Conservation (phyloP, 2,797 vertebrate species). For the Semotilus atromaculatus region DNA sequence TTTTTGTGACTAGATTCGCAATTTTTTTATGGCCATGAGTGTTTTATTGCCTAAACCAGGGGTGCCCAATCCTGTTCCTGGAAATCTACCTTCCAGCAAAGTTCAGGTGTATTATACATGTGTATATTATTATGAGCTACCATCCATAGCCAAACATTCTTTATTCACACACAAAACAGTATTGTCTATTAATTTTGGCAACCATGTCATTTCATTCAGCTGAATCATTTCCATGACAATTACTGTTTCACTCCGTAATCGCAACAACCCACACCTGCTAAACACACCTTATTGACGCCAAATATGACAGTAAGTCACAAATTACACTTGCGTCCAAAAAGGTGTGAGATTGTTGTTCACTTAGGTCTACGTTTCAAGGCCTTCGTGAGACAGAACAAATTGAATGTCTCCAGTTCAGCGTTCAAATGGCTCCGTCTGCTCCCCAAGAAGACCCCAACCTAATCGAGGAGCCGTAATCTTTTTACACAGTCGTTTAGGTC, state of each 20-base stretch:
- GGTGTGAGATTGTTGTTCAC: background rate
- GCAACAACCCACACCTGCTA: background rate
- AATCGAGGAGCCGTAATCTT: slow-evolving; percentile 68
- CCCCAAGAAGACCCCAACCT: slow-evolving; percentile 38
- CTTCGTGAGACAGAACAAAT: background rate
- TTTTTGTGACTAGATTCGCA: background rate
- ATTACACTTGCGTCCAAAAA: background rate
- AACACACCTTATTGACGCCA: background rate
- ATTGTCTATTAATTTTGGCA: background rate
- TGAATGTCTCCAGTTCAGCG: slow-evolving; percentile 41
- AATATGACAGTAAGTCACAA: background rate
- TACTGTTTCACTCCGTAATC: background rate
- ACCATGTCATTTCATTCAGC: background rate
- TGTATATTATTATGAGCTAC: too few relatives aligned
- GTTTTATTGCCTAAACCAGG: background rate
- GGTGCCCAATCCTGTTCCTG: too few relatives aligned
- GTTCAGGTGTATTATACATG: too few relatives aligned
- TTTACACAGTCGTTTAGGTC: slow-evolving; percentile 73
- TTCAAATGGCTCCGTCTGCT: slow-evolving; percentile 52
- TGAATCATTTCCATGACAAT: background rate
- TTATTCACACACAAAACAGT: background rate
- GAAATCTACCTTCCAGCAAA: too few relatives aligned
- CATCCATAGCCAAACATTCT: background rate
- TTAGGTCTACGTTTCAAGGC: background rate
- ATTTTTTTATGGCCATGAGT: too few relatives aligned